Evolutionary conservation across 2,113 vertebrate species (phyloP).

Genomic region (Aythya baeri): DNA sequence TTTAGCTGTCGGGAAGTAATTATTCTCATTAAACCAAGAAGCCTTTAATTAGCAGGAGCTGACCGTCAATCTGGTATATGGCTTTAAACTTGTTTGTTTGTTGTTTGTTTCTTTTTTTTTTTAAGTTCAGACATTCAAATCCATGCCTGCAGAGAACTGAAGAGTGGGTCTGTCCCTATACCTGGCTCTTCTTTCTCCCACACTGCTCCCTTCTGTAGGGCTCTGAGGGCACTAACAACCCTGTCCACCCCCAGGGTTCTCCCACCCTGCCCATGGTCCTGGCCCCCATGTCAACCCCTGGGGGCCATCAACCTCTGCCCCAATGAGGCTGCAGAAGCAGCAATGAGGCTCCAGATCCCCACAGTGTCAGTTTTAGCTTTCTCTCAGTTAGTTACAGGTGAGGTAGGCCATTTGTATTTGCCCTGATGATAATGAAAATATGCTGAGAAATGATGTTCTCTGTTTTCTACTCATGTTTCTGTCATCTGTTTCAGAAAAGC

Average conservation of each 20-base stretch:
- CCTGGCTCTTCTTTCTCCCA: neutral
- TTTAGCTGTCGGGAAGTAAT: neutral
- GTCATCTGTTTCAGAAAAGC: neutral
- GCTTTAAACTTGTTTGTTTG: neutral
- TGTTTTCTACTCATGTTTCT: neutral
- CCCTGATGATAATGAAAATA: neutral
- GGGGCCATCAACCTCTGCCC: neutral
- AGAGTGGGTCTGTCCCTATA: neutral
- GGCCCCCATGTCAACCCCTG: neutral
- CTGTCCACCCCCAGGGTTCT: neutral
- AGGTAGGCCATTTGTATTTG: neutral
- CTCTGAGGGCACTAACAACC: neutral
- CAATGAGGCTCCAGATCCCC: neutral
- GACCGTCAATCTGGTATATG: neutral
- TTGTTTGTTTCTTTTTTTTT: no score
- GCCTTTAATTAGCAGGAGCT: neutral
- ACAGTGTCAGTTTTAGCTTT: neutral
- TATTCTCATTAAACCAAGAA: neutral
- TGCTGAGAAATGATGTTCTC: fast-evolving
- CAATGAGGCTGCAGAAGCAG: neutral
- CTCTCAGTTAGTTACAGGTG: neutral
- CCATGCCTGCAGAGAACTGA: neutral
- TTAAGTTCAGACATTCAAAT: neutral
- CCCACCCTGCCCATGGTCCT: neutral
- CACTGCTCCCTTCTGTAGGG: neutral